These are phyloP conservation scores for Chamaea fasciata DNA, from an alignment of 2,113 vertebrate genomes.

Conservation along the genomic window DNA sequence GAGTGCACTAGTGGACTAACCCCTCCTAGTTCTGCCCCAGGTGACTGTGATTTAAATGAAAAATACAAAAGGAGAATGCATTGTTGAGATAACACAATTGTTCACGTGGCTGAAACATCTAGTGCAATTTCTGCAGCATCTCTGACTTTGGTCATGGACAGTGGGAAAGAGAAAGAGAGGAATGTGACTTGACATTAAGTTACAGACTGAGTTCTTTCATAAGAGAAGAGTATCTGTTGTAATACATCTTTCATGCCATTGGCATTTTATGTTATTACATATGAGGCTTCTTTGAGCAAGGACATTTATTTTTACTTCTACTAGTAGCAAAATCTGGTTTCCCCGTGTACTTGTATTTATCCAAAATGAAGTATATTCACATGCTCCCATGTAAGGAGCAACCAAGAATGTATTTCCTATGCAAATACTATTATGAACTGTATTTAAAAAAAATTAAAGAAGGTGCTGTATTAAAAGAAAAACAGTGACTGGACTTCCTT, in stretches of 20 bases:
- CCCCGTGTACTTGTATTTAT: not conserved
- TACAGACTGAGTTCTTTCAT: not conserved
- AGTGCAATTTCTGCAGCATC: not conserved
- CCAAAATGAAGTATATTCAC: not conserved
- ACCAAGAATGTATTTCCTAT: not conserved
- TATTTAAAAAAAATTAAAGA: not conserved
- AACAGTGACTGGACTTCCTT: not conserved
- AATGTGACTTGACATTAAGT: not conserved
- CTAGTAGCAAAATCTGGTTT: constrained; percentile 1
- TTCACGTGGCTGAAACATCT: not conserved
- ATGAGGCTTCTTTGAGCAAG: not conserved
- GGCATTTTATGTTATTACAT: constrained; percentile 18
- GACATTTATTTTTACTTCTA: not conserved
- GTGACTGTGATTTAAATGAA: not conserved
- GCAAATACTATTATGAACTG: not conserved
- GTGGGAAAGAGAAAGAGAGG: not conserved
- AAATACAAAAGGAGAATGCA: not conserved
- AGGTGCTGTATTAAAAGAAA: not conserved
- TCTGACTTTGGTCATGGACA: not conserved
- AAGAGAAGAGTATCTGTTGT: not conserved
- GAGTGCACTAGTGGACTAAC: not conserved
- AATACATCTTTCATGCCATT: not conserved
- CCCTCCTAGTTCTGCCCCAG: not conserved
- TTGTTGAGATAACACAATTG: not conserved
- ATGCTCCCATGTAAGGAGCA: not conserved